phyloP scores from a whole-genome alignment of 2,113 vertebrate species.

The Thunnus thynnus region DNA sequence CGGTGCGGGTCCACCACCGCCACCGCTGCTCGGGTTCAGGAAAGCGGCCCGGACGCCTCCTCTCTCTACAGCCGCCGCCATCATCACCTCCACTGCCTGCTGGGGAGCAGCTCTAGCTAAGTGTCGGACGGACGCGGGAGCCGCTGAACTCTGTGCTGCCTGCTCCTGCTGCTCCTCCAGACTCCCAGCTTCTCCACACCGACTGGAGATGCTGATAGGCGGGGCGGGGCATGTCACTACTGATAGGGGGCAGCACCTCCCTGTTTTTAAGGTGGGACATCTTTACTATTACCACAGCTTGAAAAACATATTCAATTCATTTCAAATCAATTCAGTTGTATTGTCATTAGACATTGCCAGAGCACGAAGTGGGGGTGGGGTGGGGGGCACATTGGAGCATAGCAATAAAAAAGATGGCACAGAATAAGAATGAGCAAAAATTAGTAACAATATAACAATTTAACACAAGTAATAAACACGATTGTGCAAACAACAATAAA shows the following conservation, averaged over 20 bases:
- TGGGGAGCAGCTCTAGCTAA: constrained; percentile 79
- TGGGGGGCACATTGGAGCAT: no score
- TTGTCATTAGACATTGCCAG: no score
- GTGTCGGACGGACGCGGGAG: constrained; percentile 78
- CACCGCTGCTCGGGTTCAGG: constrained; percentile 83
- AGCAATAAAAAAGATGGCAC: no score
- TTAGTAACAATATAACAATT: no score
- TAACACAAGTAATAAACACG: no score
- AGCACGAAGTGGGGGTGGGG: no score
- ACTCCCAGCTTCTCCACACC: constrained; percentile 57
- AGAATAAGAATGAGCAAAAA: no score
- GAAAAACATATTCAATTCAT: neutral
- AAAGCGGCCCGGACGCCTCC: constrained; percentile 86
- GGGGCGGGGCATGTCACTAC: constrained; percentile 67
- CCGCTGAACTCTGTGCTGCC: constrained; percentile 58
- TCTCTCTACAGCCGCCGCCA: constrained; percentile 87
- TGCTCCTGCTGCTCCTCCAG: constrained; percentile 62
- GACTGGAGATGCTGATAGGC: constrained; percentile 62
- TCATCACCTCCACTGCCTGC: constrained; percentile 82
- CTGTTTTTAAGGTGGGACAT: constrained; percentile 46
- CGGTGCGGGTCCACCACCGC: constrained; percentile 73
- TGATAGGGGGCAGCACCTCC: constrained; percentile 64
- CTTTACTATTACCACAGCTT: neutral
- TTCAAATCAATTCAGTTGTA: no score
- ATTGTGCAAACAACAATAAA: no score